phyloP scores from a whole-genome alignment of 2,888 invertebrate genomes.

The Dinocampus coccinellae region DNA sequence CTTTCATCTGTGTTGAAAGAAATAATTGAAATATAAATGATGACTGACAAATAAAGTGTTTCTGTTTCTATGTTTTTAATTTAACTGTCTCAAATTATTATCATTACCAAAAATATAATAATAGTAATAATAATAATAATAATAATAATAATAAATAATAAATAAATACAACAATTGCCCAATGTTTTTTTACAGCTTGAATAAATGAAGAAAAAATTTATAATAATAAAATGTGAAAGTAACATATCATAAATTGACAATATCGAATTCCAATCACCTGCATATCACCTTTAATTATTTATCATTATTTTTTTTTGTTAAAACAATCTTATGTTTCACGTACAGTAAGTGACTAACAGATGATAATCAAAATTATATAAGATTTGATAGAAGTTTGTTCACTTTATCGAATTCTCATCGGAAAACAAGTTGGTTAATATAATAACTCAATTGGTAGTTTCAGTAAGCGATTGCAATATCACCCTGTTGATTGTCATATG shows the following conservation, averaged over 20 bases:
- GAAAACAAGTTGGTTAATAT: constrained; percentile 19
- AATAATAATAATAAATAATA: too few species aligned
- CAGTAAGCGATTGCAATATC: constrained; percentile 29
- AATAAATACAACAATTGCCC: too few species aligned
- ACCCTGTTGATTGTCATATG: constrained; percentile 23
- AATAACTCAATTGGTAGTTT: constrained; percentile 28
- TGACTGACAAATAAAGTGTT: constrained; percentile 52
- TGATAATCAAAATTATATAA: neutral
- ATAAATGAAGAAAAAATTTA: too few species aligned
- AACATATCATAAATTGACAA: too few species aligned
- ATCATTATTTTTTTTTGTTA: too few species aligned
- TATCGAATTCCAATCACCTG: too few species aligned
- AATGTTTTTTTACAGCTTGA: too few species aligned
- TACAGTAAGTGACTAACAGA: neutral
- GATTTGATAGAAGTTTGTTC: neutral
- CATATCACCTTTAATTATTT: too few species aligned
- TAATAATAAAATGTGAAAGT: too few species aligned
- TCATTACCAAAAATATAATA: constrained; percentile 14
- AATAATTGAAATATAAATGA: constrained; percentile 42
- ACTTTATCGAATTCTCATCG: constrained; percentile 10
- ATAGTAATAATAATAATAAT: too few species aligned
- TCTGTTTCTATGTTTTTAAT: constrained; percentile 51
- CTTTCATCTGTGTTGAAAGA: constrained; percentile 37
- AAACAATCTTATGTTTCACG: too few species aligned
- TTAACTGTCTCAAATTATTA: constrained; percentile 35